A percentile compares a stretch with the other conserved stretches of the same genome.
Conservation (phyloP, 1,140 invertebrate genomes). For the Ganaspis sp. region DNA sequence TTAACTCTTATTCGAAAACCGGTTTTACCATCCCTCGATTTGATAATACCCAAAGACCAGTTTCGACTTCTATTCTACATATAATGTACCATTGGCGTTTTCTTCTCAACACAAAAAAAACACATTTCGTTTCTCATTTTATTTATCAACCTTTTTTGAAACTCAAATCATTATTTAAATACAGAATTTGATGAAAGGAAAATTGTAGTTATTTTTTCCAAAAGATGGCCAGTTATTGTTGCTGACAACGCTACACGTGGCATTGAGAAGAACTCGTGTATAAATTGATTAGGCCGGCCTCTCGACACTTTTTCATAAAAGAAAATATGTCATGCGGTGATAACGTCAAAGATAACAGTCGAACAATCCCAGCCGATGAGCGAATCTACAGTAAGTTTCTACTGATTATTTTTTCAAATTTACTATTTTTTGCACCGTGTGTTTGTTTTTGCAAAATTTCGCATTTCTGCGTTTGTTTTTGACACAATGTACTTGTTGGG, state of each 20-base stretch:
- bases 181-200: neutral
- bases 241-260: slow-evolving; percentile 40
- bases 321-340: slow-evolving; percentile 36
- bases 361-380: neutral
- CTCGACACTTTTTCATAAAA: neutral
- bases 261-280: slow-evolving; percentile 32
- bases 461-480: neutral
- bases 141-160: too few relatives aligned
- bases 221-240: slow-evolving; percentile 37
- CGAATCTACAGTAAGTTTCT: too few relatives aligned
- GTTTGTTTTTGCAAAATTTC: neutral
- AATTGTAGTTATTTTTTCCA: neutral
- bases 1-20: too few relatives aligned
- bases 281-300: slow-evolving; percentile 40
- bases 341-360: slow-evolving; percentile 47
- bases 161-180: too few relatives aligned
- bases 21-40: too few relatives aligned
- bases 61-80: too few relatives aligned
- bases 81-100: too few relatives aligned
- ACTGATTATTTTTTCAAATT: too few relatives aligned
- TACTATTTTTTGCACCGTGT: neutral
- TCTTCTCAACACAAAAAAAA: too few relatives aligned
- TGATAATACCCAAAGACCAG: too few relatives aligned
- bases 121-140: too few relatives aligned
- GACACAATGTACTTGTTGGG: slow-evolving; percentile 7